Conservation (phyloP, 2,113 vertebrate genomes). For the Burhinus oedicnemus region DNA sequence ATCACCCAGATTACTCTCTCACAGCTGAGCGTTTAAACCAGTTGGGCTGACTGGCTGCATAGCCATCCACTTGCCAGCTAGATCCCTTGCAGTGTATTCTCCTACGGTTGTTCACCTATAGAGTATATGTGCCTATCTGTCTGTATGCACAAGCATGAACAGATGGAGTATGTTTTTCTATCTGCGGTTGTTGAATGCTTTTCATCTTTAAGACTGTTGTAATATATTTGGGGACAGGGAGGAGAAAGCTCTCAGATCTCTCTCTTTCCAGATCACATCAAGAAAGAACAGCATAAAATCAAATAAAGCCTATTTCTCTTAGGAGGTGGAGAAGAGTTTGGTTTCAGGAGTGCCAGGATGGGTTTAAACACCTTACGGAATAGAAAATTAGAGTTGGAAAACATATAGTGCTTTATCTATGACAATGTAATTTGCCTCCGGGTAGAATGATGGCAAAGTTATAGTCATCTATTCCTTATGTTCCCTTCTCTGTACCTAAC, state of each 20-base stretch:
- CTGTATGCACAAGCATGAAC: background rate
- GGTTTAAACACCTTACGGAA: background rate
- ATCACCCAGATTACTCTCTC: background rate
- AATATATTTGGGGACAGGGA: background rate
- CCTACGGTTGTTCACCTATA: background rate
- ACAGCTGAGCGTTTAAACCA: background rate
- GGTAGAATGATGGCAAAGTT: background rate
- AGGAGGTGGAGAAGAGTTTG: background rate
- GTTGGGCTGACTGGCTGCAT: background rate
- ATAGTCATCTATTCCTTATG: background rate
- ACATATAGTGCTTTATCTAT: background rate
- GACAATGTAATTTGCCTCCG: background rate
- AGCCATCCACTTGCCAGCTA: background rate
- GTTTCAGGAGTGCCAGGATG: background rate
- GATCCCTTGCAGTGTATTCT: background rate
- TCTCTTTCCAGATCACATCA: background rate
- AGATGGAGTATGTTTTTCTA: background rate
- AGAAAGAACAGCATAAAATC: background rate
- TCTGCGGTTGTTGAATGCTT: background rate
- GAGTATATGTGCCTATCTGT: background rate
- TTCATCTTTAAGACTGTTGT: background rate
- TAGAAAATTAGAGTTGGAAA: background rate
- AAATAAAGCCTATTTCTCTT: background rate
- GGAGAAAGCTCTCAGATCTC: background rate
- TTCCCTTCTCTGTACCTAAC: background rate